A percentile compares a stretch with the other conserved stretches of the same genome.
These are phyloP conservation scores for Ypsolopha sequella DNA, from an alignment of 2,888 invertebrate genomes.

Conservation along the genomic window DNA sequence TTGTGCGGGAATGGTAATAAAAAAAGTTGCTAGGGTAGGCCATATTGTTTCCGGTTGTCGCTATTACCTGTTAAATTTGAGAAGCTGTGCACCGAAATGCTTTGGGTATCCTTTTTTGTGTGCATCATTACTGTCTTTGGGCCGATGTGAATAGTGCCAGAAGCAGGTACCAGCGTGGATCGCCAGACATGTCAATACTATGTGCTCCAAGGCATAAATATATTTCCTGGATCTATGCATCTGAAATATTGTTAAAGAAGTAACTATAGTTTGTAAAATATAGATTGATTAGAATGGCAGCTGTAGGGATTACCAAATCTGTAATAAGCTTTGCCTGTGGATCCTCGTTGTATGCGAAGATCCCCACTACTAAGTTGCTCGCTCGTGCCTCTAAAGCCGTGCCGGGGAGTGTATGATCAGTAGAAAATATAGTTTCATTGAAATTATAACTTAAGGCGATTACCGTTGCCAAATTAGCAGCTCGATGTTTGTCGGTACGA, in stretches of 20 bases:
- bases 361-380: no score
- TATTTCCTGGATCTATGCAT: constrained; percentile 36
- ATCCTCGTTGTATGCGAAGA: no score
- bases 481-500: no score
- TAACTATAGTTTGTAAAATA: not conserved
- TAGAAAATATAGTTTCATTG: not conserved
- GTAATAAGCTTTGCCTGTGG: no score
- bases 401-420: not conserved
- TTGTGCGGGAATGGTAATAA: no score
- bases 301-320: not conserved
- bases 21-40: not conserved
- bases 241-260: constrained; percentile 18
- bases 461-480: no score
- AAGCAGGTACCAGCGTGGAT: constrained; percentile 41
- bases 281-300: not conserved
- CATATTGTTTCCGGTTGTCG: not conserved
- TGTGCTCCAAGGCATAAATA: constrained; percentile 37
- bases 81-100: constrained; percentile 26
- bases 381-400: no score
- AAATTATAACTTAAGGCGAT: no score
- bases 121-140: constrained; percentile 14
- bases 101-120: constrained; percentile 30
- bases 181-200: constrained; percentile 21
- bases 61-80: constrained; percentile 21
- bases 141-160: constrained; percentile 31